phyloP scores from a whole-genome alignment of 1,140 invertebrate genomes.

The Oreohelix idahoensis region DNA sequence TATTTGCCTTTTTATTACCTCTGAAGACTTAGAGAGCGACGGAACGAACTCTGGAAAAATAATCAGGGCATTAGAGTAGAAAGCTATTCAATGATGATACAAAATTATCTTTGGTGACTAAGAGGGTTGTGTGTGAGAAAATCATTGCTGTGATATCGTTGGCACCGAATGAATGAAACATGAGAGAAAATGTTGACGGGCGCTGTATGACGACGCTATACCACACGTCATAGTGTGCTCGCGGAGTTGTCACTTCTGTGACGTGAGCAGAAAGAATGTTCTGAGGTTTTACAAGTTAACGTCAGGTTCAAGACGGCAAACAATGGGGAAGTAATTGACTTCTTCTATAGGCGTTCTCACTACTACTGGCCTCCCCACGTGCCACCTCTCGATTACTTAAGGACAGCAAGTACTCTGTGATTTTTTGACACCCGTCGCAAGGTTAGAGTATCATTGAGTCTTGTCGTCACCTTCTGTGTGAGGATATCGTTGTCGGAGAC shows the following conservation, averaged over 20 bases:
- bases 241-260: neutral
- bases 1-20: no score
- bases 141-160: neutral
- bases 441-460: neutral
- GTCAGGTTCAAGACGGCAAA: neutral
- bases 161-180: neutral
- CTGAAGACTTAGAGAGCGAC: no score
- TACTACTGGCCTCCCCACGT: neutral
- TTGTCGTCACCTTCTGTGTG: neutral
- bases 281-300: neutral
- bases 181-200: neutral
- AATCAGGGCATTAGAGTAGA: no score
- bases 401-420: neutral
- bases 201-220: neutral
- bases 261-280: conserved; percentile 9
- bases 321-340: neutral
- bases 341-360: neutral
- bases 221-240: neutral
- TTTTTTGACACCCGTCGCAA: neutral
- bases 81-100: neutral
- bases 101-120: neutral
- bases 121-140: neutral
- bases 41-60: no score
- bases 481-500: neutral
- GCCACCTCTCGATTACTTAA: neutral